Conservation (phyloP, 2,797 vertebrate species). For the Arctocebus calabarensis region DNA sequence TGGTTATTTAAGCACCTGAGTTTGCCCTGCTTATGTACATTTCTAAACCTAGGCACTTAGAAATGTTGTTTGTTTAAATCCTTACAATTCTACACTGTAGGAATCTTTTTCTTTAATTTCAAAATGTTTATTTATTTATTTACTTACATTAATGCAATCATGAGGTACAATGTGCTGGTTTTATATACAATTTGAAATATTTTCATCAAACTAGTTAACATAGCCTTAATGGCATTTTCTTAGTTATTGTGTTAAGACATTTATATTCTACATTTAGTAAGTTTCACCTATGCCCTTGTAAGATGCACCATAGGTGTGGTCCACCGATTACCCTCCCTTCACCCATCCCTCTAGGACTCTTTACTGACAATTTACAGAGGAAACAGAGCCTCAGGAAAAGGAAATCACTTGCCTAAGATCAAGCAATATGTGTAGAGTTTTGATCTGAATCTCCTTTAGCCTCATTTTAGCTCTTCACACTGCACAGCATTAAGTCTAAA, state of each 20-base stretch:
- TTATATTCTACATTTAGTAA: too few species aligned
- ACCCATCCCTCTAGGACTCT: neutral
- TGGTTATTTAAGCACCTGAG: neutral
- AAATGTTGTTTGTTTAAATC: neutral
- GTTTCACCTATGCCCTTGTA: too few species aligned
- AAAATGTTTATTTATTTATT: too few species aligned
- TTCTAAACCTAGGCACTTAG: neutral
- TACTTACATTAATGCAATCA: too few species aligned
- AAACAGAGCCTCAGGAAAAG: neutral
- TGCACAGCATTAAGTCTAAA: neutral
- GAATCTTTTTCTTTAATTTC: too few species aligned
- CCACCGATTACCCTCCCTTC: too few species aligned
- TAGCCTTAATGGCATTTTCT: too few species aligned
- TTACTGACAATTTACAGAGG: neutral
- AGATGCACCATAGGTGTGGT: too few species aligned
- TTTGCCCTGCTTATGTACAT: neutral
- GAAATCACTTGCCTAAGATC: neutral
- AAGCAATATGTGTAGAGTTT: neutral
- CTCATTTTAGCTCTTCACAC: neutral
- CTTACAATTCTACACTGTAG: neutral
- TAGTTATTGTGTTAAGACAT: too few species aligned
- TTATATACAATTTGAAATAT: too few species aligned
- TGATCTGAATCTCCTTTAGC: neutral
- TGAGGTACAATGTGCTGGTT: too few species aligned
- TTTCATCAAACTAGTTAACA: too few species aligned